Percentiles rank a stretch among this genome's conserved stretches.
These are phyloP conservation scores for Dromius quadrimaculatus DNA, from an alignment of 2,888 invertebrate species.

Conservation along the genomic window DNA sequence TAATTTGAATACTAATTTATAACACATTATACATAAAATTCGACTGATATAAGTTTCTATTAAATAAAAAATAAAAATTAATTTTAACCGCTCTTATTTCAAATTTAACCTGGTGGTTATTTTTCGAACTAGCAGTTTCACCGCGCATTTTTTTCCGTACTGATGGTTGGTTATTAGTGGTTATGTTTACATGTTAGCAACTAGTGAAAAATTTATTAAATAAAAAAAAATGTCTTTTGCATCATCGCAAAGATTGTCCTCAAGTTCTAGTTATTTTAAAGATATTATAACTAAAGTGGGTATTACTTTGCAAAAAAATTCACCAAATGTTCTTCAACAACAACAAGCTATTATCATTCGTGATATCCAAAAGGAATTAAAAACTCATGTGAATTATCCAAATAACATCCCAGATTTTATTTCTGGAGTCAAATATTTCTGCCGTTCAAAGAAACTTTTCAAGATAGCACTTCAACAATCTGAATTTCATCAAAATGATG, in stretches of 20 bases:
- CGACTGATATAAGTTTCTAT: no score
- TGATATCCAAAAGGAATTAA: constrained; percentile 60
- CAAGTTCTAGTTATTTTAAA: constrained; percentile 54
- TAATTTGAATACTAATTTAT: background rate
- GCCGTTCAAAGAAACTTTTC: constrained; percentile 61
- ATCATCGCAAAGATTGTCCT: constrained; percentile 15
- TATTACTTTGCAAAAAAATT: constrained; percentile 57
- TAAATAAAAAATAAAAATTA: no score
- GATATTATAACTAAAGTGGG: constrained; percentile 58
- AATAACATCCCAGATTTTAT: constrained; percentile 70
- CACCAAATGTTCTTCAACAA: constrained; percentile 59
- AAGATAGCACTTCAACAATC: constrained; percentile 62
- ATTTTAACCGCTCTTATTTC: background rate
- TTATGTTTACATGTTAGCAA: constrained; percentile 15
- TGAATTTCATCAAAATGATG: constrained; percentile 59
- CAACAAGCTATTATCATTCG: constrained; percentile 63
- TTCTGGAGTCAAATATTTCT: constrained; percentile 65
- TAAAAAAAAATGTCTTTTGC: constrained; percentile 24
- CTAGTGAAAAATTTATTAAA: background rate
- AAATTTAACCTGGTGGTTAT: constrained; percentile 4
- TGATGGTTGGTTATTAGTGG: constrained; percentile 4
- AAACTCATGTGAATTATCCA: constrained; percentile 41
- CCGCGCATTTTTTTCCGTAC: constrained; percentile 1
- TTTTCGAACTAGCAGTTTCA: background rate
- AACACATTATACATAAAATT: background rate